Evolutionary conservation across 2,888 invertebrate genomes (phyloP).

Genomic region (Sialis fuliginosa): DNA sequence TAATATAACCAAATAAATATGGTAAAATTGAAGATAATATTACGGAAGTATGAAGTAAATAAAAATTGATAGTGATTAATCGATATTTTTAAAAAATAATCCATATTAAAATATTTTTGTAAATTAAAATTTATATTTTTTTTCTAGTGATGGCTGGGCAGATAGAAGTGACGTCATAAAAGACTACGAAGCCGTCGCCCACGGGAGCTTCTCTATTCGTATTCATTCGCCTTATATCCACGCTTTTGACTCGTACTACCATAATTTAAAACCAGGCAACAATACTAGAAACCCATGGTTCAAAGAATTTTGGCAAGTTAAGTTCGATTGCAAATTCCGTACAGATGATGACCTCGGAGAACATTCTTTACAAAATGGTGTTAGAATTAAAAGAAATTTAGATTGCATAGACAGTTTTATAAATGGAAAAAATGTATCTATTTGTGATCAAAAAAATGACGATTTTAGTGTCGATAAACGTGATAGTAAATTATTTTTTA

Average conservation of each 20-base stretch:
- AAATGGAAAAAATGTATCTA: too few relatives aligned
- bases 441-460: too few relatives aligned
- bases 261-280: constrained; percentile 38
- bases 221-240: constrained; percentile 52
- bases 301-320: constrained; percentile 58
- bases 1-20: too few relatives aligned
- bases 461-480: too few relatives aligned
- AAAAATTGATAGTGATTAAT: too few relatives aligned
- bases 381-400: neutral
- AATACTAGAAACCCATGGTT: constrained; percentile 58
- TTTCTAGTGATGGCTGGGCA: constrained; percentile 55
- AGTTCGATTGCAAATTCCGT: constrained; percentile 41
- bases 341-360: neutral
- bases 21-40: too few relatives aligned
- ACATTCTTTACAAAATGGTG: neutral
- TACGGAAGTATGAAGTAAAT: too few relatives aligned
- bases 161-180: constrained; percentile 57
- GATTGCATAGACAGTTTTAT: too few relatives aligned
- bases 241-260: constrained; percentile 49
- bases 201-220: constrained; percentile 53
- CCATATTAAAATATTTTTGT: too few relatives aligned
- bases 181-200: constrained; percentile 43
- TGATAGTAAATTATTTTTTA: too few relatives aligned
- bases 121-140: constrained; percentile 1
- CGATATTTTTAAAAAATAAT: too few relatives aligned